Base-by-base conservation (phyloP, 2,797 vertebrate genomes). In the Phoxinus dragarum region DNA sequence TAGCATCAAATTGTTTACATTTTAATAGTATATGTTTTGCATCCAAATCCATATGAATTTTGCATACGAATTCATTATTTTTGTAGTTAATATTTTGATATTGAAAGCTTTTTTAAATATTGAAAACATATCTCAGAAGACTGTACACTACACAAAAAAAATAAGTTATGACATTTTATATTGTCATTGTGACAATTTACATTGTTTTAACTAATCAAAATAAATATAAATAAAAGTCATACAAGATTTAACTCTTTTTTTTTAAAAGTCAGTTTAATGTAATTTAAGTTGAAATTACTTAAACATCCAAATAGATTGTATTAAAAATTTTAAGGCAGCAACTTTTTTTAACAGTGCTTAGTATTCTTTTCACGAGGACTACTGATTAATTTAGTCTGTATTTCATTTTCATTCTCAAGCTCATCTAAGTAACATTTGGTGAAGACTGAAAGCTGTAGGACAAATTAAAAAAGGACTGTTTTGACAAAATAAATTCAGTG, bases 1-100 rank as follows among this genome's bases (percentile, higher is more conserved):
- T 38, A 21, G 7, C 3, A 71, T 44, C 11, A n/a, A 42, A 71
- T n/a, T 12, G 11, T 42, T n/a, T 12, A 42, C 6, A 42, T 36
- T 14, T 42, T 23, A n/a, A n/a, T 71, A n/a, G 3, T 38, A 9
- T 9, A 38, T 17, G 4, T 67, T 67, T 38, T 68, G 17, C 7
- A 36, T 19, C 7, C 7, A 36, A 34, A 67, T 7, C 14, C 6
- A 16, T 31, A 31, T 31, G 5, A 14, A 64, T 17, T 67, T 36
- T 21, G 17, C 34, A 38, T 38, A 38, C 4, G 0, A 11, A 44
- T n/a, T 1, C 23, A 16, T n/a, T 27, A 14, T 8, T 16, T 16
- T n/a, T 71, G 21, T n/a, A 71, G 5, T 23, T 23, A 71, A n/a
- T 10, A 68, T 40, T 40, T 40, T 40, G 0, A 11, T 68, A 40